phyloP scores from a whole-genome alignment of 2,888 invertebrate genomes.

The Alloscopus bannaensis region DNA sequence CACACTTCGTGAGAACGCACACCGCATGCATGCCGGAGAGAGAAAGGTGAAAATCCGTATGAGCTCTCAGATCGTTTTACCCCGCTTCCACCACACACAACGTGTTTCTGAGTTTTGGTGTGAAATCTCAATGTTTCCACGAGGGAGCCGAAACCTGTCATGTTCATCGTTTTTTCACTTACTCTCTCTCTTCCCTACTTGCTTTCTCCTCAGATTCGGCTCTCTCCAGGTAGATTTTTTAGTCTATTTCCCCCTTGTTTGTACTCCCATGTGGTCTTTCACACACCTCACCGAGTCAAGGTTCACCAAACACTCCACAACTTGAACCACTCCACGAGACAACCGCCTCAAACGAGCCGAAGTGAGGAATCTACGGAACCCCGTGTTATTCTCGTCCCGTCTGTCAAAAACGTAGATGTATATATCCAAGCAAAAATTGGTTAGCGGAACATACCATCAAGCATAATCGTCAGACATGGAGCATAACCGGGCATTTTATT shows the following conservation, averaged over 20 bases:
- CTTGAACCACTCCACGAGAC: slow-evolving; percentile 7
- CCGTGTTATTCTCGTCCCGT: slow-evolving; percentile 1
- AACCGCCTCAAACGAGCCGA: too few relatives aligned
- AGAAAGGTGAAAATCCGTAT: too few relatives aligned
- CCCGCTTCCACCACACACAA: too few relatives aligned
- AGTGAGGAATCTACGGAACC: too few relatives aligned
- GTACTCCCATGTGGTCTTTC: slow-evolving; percentile 33
- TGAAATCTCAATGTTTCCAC: too few relatives aligned
- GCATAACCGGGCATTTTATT: background rate
- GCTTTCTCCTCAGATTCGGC: background rate
- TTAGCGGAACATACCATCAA: slow-evolving; percentile 19
- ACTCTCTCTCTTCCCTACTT: background rate
- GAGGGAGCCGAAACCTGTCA: background rate
- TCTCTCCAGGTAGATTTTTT: slow-evolving; percentile 20
- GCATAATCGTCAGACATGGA: background rate
- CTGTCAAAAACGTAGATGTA: background rate
- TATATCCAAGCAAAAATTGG: slow-evolving; percentile 39
- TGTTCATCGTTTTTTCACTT: slow-evolving; percentile 9
- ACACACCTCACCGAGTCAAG: too few relatives aligned
- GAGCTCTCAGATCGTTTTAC: too few relatives aligned
- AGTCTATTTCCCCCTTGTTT: slow-evolving; percentile 16
- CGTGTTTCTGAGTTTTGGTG: too few relatives aligned
- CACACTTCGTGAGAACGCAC: too few relatives aligned
- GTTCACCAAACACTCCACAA: slow-evolving; percentile 19
- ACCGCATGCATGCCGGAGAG: too few relatives aligned